Conservation (phyloP, 2,113 vertebrate species). For the Nothocercus julius region DNA sequence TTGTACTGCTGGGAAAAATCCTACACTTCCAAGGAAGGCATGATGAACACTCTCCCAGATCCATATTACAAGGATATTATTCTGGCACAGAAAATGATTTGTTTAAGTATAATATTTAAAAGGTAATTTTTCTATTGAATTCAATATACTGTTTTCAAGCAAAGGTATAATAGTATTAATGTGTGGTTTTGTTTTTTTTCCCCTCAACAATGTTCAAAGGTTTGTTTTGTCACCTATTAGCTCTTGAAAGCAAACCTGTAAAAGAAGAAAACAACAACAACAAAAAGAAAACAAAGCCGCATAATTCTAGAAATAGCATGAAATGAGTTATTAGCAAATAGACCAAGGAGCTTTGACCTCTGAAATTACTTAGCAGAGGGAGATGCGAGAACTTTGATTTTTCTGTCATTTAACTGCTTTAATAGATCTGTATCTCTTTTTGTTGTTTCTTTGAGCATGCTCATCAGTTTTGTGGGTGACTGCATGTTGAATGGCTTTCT, state of each 20-base stretch:
- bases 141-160: not conserved
- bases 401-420: not conserved
- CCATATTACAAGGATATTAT: not conserved
- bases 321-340: not conserved
- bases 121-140: not conserved
- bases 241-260: not conserved
- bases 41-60: not conserved
- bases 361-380: not conserved
- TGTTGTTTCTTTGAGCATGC: conserved; percentile 5
- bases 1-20: not conserved
- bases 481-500: not conserved
- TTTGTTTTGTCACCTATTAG: not conserved
- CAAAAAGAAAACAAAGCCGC: not conserved
- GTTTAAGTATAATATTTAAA: not conserved
- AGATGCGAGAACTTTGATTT: not conserved
- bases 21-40: not conserved
- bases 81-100: not conserved
- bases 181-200: not conserved
- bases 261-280: too few relatives aligned
- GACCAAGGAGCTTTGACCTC: not conserved
- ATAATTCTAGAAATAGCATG: not conserved
- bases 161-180: not conserved
- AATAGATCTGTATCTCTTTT: not conserved
- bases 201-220: not conserved
- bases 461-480: not conserved